Evolutionary conservation across 2,113 vertebrate species (phyloP).

Genomic region (Tetrao urogallus): DNA sequence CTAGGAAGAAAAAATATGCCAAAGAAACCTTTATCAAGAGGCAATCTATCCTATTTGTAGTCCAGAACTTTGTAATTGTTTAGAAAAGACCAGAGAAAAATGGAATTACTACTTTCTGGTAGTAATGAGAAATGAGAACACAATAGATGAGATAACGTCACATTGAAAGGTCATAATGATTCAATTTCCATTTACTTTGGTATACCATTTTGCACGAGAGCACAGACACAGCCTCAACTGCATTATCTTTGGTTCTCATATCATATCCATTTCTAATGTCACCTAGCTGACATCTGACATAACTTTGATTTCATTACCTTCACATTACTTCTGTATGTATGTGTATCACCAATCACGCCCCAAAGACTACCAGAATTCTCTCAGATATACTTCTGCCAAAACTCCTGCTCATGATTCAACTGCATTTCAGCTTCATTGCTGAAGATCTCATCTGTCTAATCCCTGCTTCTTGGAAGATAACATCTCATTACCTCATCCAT

Average conservation of each 20-base stretch:
- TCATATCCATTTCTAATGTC: background rate
- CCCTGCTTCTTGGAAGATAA: background rate
- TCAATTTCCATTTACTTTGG: background rate
- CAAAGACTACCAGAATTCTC: background rate
- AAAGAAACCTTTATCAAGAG: background rate
- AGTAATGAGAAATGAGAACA: background rate
- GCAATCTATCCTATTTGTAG: background rate
- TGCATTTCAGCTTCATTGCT: background rate
- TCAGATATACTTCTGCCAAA: background rate
- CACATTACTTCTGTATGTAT: background rate
- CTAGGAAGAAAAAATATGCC: background rate
- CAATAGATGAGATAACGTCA: background rate
- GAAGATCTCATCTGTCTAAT: background rate
- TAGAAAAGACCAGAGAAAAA: slow-evolving; percentile 6
- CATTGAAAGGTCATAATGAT: background rate
- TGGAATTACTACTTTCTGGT: background rate
- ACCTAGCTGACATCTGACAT: background rate
- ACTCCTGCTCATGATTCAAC: background rate
- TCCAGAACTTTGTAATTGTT: background rate
- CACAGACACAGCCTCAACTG: background rate
- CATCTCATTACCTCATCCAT: background rate
- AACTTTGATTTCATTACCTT: background rate
- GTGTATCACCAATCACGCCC: background rate
- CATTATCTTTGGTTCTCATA: background rate
- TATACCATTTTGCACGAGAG: background rate